phyloP scores from a whole-genome alignment of 1,140 invertebrate species.

The Tetranychus urticae region DNA sequence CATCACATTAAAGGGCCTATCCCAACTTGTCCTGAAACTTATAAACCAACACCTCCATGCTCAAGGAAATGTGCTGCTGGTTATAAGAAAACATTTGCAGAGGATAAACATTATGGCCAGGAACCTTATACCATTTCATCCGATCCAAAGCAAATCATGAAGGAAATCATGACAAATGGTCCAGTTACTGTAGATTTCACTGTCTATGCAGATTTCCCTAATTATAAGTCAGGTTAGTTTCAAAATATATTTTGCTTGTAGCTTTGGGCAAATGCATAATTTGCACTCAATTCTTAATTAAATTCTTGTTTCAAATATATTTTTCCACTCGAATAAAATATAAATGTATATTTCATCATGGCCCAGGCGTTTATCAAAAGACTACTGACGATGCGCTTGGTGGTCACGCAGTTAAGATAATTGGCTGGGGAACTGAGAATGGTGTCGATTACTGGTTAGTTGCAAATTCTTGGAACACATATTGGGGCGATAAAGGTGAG shows the following conservation, averaged over 20 bases:
- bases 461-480: constrained; percentile 19
- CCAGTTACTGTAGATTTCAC: constrained; percentile 74
- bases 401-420: constrained; percentile 7
- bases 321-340: too few species aligned
- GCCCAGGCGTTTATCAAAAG: neutral
- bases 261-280: too few species aligned
- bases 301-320: too few species aligned
- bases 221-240: constrained; percentile 48
- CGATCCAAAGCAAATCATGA: constrained; percentile 39
- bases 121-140: constrained; percentile 39
- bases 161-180: constrained; percentile 65
- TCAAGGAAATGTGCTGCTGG: constrained; percentile 31
- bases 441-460: constrained; percentile 12
- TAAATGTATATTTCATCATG: neutral
- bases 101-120: constrained; percentile 50
- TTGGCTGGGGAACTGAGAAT: constrained; percentile 8
- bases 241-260: too few species aligned
- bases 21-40: constrained; percentile 27
- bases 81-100: constrained; percentile 38
- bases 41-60: constrained; percentile 45
- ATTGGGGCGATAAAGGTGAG: constrained; percentile 18
- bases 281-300: too few species aligned
- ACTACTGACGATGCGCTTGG: neutral
- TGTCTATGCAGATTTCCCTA: constrained; percentile 63
- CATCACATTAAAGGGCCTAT: constrained; percentile 61